phyloP scores from a whole-genome alignment of 2,888 invertebrate genomes.

The Dicyrtomina minuta region DNA sequence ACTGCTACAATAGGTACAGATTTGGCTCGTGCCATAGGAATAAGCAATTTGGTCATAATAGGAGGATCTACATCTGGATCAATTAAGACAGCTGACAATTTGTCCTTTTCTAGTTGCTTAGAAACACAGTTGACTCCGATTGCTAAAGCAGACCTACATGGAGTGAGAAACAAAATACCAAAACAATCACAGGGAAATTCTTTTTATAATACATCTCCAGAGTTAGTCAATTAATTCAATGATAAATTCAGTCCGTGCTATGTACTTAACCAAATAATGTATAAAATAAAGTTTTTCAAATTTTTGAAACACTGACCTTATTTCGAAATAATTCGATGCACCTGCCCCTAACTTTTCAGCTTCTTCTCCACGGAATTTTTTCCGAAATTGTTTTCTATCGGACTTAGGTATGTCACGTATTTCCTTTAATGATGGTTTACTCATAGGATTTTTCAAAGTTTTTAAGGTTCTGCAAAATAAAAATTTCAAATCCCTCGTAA shows the following conservation, averaged over 20 bases:
- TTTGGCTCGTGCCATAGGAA: constrained; percentile 43
- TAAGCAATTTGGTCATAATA: constrained; percentile 48
- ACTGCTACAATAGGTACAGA: constrained; percentile 47
- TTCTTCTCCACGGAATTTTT: constrained; percentile 33
- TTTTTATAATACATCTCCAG: background rate
- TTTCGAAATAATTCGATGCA: constrained; percentile 26
- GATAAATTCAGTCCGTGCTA: too few relatives aligned
- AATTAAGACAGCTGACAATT: constrained; percentile 40
- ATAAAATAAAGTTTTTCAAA: too few relatives aligned
- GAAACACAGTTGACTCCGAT: constrained; percentile 49
- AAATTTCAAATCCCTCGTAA: background rate
- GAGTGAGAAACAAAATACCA: background rate
- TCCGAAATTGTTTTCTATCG: constrained; percentile 40
- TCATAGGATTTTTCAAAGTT: constrained; percentile 38
- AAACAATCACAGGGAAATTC: background rate
- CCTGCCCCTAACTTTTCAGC: constrained; percentile 38
- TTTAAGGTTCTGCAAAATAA: constrained; percentile 32
- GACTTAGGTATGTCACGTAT: constrained; percentile 40
- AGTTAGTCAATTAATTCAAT: too few relatives aligned
- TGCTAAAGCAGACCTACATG: constrained; percentile 36
- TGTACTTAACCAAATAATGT: too few relatives aligned
- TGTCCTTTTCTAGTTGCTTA: constrained; percentile 37
- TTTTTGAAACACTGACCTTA: constrained; percentile 38
- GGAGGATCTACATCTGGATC: constrained; percentile 50
- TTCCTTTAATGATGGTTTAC: constrained; percentile 37